Evolutionary conservation across 2,888 invertebrate genomes (phyloP).

Genomic region (Lasius fuliginosus): DNA sequence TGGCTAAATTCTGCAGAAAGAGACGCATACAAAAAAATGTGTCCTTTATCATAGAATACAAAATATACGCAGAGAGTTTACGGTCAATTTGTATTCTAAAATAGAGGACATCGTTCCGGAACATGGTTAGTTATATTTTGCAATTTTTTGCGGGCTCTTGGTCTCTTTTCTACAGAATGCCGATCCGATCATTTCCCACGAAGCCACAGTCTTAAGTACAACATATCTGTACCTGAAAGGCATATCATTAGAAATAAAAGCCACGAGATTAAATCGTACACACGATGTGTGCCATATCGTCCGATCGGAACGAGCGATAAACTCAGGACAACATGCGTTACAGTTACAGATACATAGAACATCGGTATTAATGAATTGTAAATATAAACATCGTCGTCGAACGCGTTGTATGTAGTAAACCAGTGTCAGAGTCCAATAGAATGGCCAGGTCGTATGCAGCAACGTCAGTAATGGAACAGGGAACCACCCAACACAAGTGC

Average conservation of each 20-base stretch:
- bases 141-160: not conserved
- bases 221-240: constrained; percentile 82
- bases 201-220: constrained; percentile 84
- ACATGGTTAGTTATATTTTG: not conserved
- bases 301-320: constrained; percentile 45
- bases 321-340: constrained; percentile 73
- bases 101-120: not conserved
- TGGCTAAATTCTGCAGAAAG: constrained; percentile 26
- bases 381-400: constrained; percentile 79
- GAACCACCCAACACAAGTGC: constrained; percentile 77
- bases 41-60: constrained; percentile 30
- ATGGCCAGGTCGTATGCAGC: constrained; percentile 84
- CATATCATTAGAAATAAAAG: constrained; percentile 71
- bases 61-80: not conserved
- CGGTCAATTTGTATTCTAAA: constrained; percentile 14
- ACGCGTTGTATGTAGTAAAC: constrained; percentile 77
- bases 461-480: constrained; percentile 83
- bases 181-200: constrained; percentile 72
- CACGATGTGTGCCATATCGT: constrained; percentile 19
- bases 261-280: constrained; percentile 56
- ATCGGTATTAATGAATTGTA: constrained; percentile 76
- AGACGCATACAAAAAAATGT: constrained; percentile 25
- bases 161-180: constrained; percentile 26
- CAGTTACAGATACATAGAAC: constrained; percentile 82
- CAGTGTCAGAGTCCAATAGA: constrained; percentile 83